Conservation (phyloP, 2,888 invertebrate genomes). For the Chloroclystis v-ata region DNA sequence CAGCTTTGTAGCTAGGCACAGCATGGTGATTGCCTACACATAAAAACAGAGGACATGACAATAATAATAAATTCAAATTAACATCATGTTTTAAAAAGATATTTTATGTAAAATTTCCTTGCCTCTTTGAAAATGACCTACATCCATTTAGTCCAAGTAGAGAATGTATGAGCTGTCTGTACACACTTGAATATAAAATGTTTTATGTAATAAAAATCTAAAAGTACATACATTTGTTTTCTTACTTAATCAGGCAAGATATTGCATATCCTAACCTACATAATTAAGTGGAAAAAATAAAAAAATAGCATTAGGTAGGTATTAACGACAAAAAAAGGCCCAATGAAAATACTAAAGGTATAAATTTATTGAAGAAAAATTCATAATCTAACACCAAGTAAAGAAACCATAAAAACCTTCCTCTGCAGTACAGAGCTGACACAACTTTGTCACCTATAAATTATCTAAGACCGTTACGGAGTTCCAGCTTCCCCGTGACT, state of each 20-base stretch:
- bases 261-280: too few species aligned
- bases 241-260: too few species aligned
- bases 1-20: slow-evolving; percentile 23
- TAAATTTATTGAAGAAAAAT: too few species aligned
- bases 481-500: too few species aligned
- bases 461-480: too few species aligned
- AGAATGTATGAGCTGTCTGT: slow-evolving; percentile 34
- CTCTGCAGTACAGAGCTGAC: slow-evolving; percentile 18
- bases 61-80: slow-evolving; percentile 25
- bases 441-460: too few species aligned
- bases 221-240: slow-evolving; percentile 16
- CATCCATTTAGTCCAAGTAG: slow-evolving; percentile 18
- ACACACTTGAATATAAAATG: slow-evolving; percentile 44
- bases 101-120: slow-evolving; percentile 22
- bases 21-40: slow-evolving; percentile 12
- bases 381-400: too few species aligned
- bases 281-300: too few species aligned
- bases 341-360: too few species aligned
- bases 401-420: slow-evolving; percentile 1
- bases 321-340: too few species aligned
- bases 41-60: slow-evolving; percentile 17
- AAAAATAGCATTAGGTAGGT: too few species aligned
- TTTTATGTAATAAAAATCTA: slow-evolving; percentile 47
- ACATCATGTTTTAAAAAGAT: slow-evolving; percentile 22
- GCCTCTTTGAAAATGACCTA: slow-evolving; percentile 26